Evolutionary conservation across 2,888 invertebrate species (phyloP).

Genomic region (Ochropacha duplaris): DNA sequence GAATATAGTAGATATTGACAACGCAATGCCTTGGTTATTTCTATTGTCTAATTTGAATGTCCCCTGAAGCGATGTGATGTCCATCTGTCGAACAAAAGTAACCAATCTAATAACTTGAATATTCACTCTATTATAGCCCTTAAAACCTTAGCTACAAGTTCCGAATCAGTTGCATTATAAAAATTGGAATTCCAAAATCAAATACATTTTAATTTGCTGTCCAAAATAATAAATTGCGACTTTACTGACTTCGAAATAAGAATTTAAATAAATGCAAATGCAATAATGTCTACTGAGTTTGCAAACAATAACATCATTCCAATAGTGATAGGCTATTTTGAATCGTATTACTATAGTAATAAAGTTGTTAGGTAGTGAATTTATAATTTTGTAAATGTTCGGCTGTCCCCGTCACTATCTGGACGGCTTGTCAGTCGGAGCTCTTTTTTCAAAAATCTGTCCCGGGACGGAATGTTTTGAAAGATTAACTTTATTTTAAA

Average conservation of each 20-base stretch:
- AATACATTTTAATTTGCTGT: background rate
- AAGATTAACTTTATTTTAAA: background rate
- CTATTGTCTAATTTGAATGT: background rate
- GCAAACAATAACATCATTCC: background rate
- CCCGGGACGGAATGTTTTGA: background rate
- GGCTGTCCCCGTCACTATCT: background rate
- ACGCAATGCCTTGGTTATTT: background rate
- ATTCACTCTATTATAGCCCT: background rate
- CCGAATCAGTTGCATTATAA: background rate
- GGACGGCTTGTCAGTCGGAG: background rate
- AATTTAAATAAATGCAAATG: background rate
- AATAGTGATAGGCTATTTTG: background rate
- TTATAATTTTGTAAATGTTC: background rate
- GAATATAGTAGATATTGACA: too few relatives aligned
- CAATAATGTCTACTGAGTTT: background rate
- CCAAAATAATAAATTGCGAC: background rate
- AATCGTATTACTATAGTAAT: background rate
- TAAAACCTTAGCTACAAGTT: background rate
- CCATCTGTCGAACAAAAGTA: background rate
- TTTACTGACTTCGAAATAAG: background rate
- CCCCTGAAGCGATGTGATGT: background rate
- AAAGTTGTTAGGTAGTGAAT: background rate
- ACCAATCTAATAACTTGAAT: background rate
- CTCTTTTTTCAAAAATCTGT: constrained; percentile 1
- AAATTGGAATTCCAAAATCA: background rate